Conservation (phyloP, 2,113 vertebrate species). For the Mustelus asterias region DNA sequence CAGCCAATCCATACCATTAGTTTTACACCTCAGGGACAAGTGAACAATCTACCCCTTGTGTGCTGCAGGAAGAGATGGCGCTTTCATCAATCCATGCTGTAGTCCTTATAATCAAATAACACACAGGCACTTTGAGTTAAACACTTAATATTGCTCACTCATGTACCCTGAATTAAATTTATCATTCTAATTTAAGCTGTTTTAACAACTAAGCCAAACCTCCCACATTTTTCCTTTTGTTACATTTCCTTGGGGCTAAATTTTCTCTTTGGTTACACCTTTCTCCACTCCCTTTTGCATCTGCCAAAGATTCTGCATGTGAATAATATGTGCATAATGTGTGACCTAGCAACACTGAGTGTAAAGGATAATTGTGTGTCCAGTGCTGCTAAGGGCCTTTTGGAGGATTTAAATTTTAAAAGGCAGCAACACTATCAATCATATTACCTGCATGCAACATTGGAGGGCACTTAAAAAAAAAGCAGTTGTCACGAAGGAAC, state of each 20-base stretch:
- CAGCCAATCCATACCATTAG: not conserved
- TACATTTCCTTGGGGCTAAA: not conserved
- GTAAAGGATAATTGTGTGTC: not conserved
- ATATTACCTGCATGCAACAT: not conserved
- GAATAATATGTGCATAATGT: not conserved
- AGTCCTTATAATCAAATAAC: not conserved
- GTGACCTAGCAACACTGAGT: not conserved
- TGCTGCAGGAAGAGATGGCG: not conserved
- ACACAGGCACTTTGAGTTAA: not conserved
- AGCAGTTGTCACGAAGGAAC: not conserved
- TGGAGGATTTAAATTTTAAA: not conserved
- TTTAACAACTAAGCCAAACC: not conserved
- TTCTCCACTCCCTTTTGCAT: not conserved
- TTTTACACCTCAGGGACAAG: not conserved
- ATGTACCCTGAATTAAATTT: not conserved
- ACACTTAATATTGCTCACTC: not conserved
- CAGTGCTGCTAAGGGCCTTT: not conserved
- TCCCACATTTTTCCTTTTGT: not conserved
- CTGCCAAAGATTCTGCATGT: not conserved
- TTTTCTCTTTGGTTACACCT: not conserved
- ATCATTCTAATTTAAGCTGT: not conserved
- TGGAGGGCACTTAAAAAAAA: not conserved
- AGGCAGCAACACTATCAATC: not conserved
- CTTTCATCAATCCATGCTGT: not conserved
- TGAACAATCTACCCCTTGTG: not conserved